phyloP scores from a whole-genome alignment of 2,113 vertebrate species.

The Megaleporinus macrocephalus region DNA sequence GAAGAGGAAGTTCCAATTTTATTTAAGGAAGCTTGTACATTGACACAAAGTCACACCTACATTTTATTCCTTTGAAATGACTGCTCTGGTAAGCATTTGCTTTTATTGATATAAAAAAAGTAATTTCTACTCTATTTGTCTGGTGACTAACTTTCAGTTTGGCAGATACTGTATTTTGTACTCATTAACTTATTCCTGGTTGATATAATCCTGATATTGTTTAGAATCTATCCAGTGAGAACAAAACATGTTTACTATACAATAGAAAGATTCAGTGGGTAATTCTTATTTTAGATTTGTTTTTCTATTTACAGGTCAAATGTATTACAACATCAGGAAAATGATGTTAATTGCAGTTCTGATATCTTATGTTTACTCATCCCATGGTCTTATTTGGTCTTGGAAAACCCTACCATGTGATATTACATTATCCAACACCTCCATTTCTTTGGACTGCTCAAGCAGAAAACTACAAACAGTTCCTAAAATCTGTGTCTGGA shows the following conservation, averaged over 20 bases:
- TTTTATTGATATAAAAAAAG: background rate
- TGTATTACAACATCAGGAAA: background rate
- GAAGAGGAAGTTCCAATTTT: slow-evolving; percentile 3
- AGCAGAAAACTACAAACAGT: slow-evolving; percentile 54
- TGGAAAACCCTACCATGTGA: slow-evolving; percentile 63
- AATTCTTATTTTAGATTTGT: background rate
- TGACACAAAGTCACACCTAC: too few species aligned
- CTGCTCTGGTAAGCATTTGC: slow-evolving; percentile 7
- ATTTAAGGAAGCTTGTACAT: background rate
- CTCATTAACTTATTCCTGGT: background rate
- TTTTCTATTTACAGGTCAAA: slow-evolving; percentile 21
- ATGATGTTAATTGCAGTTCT: slow-evolving; percentile 20
- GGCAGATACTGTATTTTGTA: background rate
- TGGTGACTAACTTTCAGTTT: background rate
- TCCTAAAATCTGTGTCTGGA: slow-evolving; percentile 55
- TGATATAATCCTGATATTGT: background rate
- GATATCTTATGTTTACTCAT: background rate
- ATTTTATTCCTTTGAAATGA: too few species aligned
- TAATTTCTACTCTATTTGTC: background rate
- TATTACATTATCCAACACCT: slow-evolving; percentile 23
- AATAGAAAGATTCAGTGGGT: background rate
- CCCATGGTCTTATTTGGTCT: slow-evolving; percentile 31
- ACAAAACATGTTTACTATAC: background rate
- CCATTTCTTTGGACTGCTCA: slow-evolving; percentile 54
- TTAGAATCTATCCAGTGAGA: background rate